Base-by-base conservation (phyloP, 2,888 invertebrate genomes). In the Megalurothrips usitatus region DNA sequence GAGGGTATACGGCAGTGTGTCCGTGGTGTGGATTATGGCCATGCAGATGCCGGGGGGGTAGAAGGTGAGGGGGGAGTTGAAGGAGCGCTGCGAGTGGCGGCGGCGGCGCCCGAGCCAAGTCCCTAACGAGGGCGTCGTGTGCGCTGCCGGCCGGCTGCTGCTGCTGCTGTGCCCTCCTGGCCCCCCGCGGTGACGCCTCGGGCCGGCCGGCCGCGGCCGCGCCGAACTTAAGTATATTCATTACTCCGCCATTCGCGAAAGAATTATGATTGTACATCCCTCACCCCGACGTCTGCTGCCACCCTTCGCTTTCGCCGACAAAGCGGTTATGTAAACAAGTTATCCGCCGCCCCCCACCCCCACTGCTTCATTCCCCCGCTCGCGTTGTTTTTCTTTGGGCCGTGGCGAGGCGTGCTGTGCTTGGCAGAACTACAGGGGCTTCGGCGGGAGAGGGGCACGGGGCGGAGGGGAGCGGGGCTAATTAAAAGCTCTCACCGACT, bases 401-500 rank as follows among this genome's bases (percentile, higher is more conserved):
- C 34, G 34, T 43, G 34, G 34, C 34, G 34, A 43, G 34, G 34
- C 34, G 34, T 43, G 34, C 34, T 43, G 34, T 43, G 34, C 34
- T 43, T 43, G 34, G 34, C 23, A 68, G 14, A 52, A 52, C 52
- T 52, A 23, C 58, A 17, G 58, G 58, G 14, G 19, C 58, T 17
- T 19, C 19, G 58, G 34, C 2, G 6, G 6, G 34, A 6, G 34
- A 43, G 6, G 6, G 34, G 34, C 3, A 43, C 6, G 34, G 34
- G 34, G 6, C 3, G 34, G 34, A 6, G 6, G 34, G 34, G 34
- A 43, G 34, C 10, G 68, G 12, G 68, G 68, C 68, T 75, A 75
- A 75, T 75, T 75, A 75, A 75, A 75, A 75, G 68, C 68, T 75
- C 26, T 75, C 68, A 75, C 68, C 68, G 68, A 75, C 68, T 75